These are phyloP conservation scores for Orussus abietinus DNA, from an alignment of 1,140 invertebrate species.

Conservation along the genomic window DNA sequence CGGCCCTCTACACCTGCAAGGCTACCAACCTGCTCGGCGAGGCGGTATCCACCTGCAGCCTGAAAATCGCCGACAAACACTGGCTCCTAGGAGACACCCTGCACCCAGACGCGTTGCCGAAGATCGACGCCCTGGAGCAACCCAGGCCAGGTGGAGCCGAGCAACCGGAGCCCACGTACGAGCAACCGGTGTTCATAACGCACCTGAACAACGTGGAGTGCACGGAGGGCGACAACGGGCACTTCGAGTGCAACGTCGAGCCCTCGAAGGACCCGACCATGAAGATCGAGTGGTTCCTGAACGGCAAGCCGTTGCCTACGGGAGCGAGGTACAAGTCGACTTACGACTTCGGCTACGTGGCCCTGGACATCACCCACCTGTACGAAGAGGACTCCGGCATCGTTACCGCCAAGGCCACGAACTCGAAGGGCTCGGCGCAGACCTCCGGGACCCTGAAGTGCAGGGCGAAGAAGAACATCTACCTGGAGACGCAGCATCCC, in stretches of 20 bases:
- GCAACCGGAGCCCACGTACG: constrained; percentile 71
- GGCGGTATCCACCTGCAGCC: constrained; percentile 84
- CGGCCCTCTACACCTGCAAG: constrained; percentile 91
- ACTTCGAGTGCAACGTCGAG: constrained; percentile 93
- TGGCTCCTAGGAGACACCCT: constrained; percentile 85
- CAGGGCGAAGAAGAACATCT: constrained; percentile 73
- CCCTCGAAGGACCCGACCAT: constrained; percentile 92
- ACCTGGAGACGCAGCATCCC: constrained; percentile 84
- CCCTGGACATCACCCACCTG: constrained; percentile 75
- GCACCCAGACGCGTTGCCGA: constrained; percentile 85
- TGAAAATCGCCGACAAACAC: constrained; percentile 85
- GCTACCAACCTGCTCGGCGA: constrained; percentile 86
- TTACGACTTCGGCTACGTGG: constrained; percentile 86
- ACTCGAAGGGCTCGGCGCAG: constrained; percentile 82
- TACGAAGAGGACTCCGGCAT: constrained; percentile 88
- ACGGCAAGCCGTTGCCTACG: constrained; percentile 74
- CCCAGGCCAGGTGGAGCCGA: constrained; percentile 63
- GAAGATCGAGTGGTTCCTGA: constrained; percentile 88
- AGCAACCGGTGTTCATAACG: constrained; percentile 83
- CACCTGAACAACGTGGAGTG: constrained; percentile 88
- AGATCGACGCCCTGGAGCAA: constrained; percentile 82
- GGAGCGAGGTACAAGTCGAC: constrained; percentile 79
- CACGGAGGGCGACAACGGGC: constrained; percentile 84
- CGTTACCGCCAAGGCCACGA: constrained; percentile 89
- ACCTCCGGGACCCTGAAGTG: constrained; percentile 83